Percentiles rank a stretch among this genome's conserved stretches.
Conservation (phyloP, 1,140 invertebrate genomes). For the Akabosia matsudoensis region DNA sequence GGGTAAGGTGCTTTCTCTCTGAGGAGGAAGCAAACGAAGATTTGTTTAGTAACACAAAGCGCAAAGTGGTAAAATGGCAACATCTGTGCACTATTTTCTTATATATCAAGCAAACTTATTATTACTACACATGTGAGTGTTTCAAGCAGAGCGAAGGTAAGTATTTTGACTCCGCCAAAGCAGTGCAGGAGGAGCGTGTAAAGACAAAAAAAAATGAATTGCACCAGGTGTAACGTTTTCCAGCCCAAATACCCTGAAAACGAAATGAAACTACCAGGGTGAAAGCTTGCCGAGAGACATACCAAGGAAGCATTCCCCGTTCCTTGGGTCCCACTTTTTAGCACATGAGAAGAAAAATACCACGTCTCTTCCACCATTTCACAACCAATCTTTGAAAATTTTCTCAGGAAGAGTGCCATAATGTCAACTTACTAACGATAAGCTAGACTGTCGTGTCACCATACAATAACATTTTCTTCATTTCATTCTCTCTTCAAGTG, state of each 20-base stretch:
- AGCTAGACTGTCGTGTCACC: not conserved
- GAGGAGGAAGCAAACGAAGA: too few species aligned
- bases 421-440: not conserved
- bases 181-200: not conserved
- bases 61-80: not conserved
- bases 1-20: too few species aligned
- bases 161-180: not conserved
- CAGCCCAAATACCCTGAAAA: not conserved
- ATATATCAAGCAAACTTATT: not conserved
- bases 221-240: not conserved
- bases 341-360: not conserved
- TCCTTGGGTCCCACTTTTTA: not conserved
- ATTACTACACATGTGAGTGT: not conserved
- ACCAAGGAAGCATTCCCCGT: not conserved
- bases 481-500: not conserved
- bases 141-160: too few species aligned
- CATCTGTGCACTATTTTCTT: not conserved
- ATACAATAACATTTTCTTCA: conserved; percentile 8
- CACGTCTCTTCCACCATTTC: not conserved
- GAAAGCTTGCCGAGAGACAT: not conserved
- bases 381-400: not conserved
- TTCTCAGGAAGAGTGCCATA: not conserved
- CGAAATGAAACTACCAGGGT: not conserved
- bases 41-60: too few species aligned
- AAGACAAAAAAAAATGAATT: not conserved